Percentiles rank a stretch among this genome's conserved stretches.
These are phyloP conservation scores for Craseonycteris thonglongyai DNA, from an alignment of 2,113 vertebrate genomes.

Conservation along the genomic window DNA sequence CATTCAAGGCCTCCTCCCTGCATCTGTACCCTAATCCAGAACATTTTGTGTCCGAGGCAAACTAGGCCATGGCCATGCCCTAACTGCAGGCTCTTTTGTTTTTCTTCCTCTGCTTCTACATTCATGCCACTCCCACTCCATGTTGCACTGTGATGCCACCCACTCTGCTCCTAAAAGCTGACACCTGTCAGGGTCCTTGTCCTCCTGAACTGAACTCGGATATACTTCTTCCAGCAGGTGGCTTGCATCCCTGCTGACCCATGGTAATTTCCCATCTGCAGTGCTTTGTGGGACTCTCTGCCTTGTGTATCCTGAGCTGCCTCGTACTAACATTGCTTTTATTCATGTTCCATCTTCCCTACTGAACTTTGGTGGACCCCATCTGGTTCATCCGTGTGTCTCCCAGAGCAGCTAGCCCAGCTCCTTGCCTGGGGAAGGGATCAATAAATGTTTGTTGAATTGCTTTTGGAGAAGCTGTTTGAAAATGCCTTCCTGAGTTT, in stretches of 20 bases:
- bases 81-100: not conserved
- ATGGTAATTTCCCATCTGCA: not conserved
- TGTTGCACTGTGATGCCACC: not conserved
- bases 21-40: not conserved
- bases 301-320: not conserved
- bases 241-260: not conserved
- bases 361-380: not conserved
- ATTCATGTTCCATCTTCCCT: not conserved
- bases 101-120: not conserved
- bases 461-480: slow-evolving; percentile 56
- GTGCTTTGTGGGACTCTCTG: not conserved
- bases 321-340: not conserved
- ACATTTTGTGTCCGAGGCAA: not conserved
- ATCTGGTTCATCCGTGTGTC: not conserved
- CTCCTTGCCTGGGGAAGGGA: not conserved
- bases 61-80: not conserved
- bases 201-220: not conserved
- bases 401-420: not conserved
- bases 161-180: not conserved
- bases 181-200: not conserved
- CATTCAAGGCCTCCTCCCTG: not conserved
- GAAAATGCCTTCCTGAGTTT: slow-evolving; percentile 53
- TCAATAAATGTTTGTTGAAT: not conserved
- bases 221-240: not conserved
- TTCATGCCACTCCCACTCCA: not conserved